These are phyloP conservation scores for Merluccius polli DNA, from an alignment of 2,797 vertebrate genomes.

Conservation along the genomic window DNA sequence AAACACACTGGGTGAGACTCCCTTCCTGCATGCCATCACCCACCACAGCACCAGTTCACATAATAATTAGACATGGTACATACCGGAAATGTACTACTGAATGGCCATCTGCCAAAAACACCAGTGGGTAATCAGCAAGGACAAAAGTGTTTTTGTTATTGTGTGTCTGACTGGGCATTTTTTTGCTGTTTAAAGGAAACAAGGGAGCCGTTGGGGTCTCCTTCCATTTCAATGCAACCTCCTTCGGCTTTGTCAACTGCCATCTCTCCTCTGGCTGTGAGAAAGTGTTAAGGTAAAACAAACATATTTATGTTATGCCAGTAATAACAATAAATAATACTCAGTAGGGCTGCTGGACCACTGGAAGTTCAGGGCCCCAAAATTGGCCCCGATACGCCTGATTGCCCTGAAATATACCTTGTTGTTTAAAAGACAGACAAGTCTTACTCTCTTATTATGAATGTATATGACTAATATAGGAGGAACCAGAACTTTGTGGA, in stretches of 20 bases:
- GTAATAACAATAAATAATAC: not conserved
- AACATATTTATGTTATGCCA: not conserved
- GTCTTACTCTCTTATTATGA: not conserved
- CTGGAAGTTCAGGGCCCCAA: not conserved
- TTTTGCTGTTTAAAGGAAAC: conserved; percentile 68
- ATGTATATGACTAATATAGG: conserved; percentile 48
- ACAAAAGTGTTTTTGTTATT: conserved; percentile 9
- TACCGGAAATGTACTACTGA: conserved; percentile 1
- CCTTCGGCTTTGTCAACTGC: conserved; percentile 83
- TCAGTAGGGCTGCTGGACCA: not conserved
- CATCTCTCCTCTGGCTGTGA: conserved; percentile 81
- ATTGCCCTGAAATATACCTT: not conserved
- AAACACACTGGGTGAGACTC: conserved; percentile 73
- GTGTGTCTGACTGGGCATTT: conserved; percentile 8
- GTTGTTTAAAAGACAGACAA: not conserved
- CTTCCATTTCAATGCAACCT: conserved; percentile 73
- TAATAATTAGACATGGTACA: not conserved
- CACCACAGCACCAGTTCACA: not conserved
- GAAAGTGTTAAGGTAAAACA: conserved; percentile 72
- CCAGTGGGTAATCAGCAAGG: conserved; percentile 1
- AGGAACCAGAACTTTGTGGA: conserved; percentile 83
- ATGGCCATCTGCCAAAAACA: conserved; percentile 8
- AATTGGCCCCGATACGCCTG: not conserved
- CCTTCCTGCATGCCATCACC: not conserved
- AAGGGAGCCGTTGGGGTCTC: conserved; percentile 82